Evolutionary conservation across 1,140 invertebrate species (phyloP).

Genomic region (Pogonomyrmex californicus): DNA sequence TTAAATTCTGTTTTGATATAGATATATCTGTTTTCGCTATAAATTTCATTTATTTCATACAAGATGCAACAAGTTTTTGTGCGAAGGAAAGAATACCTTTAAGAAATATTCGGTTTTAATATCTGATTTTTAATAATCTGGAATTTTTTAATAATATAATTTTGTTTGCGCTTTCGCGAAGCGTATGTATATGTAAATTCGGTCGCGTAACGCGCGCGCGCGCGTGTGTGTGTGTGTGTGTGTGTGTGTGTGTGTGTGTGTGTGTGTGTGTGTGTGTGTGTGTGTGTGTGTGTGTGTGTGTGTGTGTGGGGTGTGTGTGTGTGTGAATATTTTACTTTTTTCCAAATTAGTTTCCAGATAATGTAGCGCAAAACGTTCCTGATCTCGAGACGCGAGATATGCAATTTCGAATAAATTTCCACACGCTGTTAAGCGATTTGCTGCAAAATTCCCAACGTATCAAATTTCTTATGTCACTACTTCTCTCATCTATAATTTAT

Average conservation of each 20-base stretch:
- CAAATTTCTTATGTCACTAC: conserved; percentile 5
- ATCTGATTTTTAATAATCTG: neutral
- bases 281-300: too few species aligned
- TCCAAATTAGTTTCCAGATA: conserved; percentile 9
- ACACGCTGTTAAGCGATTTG: neutral
- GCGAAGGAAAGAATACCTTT: neutral
- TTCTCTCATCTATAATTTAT: conserved; percentile 25
- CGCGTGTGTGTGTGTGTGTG: too few species aligned
- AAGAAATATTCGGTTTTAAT: neutral
- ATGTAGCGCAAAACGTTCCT: neutral
- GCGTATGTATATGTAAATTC: neutral
- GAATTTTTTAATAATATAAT: neutral
- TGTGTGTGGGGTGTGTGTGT: too few species aligned
- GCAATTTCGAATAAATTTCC: conserved; percentile 18
- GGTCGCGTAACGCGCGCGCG: too few species aligned
- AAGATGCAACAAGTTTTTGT: neutral
- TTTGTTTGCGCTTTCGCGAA: neutral
- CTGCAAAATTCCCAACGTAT: neutral
- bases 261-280: too few species aligned
- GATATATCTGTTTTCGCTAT: neutral
- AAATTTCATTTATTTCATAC: neutral
- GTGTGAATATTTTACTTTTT: neutral
- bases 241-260: too few species aligned
- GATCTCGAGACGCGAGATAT: neutral
- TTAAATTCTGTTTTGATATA: neutral